Base-by-base conservation (phyloP, 2,797 vertebrate genomes). In the Chaunax sp. region DNA sequence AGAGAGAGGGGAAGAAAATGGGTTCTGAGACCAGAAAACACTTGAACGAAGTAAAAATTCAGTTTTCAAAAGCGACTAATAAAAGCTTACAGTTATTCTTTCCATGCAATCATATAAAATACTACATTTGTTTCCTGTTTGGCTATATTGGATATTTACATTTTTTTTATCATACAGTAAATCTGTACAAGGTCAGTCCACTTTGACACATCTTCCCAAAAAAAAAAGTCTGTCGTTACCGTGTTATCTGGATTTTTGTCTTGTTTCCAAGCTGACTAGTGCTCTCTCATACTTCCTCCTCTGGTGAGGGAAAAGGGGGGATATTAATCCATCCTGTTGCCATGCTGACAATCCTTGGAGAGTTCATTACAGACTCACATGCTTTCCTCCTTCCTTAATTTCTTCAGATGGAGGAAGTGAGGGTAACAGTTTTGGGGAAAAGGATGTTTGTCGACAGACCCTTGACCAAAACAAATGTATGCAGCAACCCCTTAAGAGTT, bases 51-150 rank as follows among this genome's bases (percentile, higher is more conserved):
- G 90, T 90, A 89, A 82, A 90, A 93, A 91, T 73, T 78, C 40
- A 30, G 69, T 86, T 92, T 94, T 92, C 91, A 92, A 94, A 94
- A 95, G 90, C 92, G 94, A 94, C 92, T 94, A 95, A 94, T 89
- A 92, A 93, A 94, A 94, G 92, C 93, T 90, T 95, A 95, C 93
- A 87, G 89, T 95, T 92, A 87, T 95, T 92, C 93, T 89, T 91
- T 87, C 81, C 91, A 97, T 97, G 96, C 96, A 95, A 86, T 95
- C 93, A 95, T 96, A 98, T 94, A 98, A 96, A 96, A 96, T 94
- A 93, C 93, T 95, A 92, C 89, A 83, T 91, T 92, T 93, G 89
- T 94, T 95, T 93, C 94, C 90, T 92, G 94, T 96, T 95, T 95
- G 93, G 93, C 93, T 95, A 95, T 95, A 86, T 55, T 82, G 80